A percentile compares a stretch with the other conserved stretches of the same genome.
These are phyloP conservation scores for Meganola albula DNA, from an alignment of 2,888 invertebrate genomes.

Conservation along the genomic window DNA sequence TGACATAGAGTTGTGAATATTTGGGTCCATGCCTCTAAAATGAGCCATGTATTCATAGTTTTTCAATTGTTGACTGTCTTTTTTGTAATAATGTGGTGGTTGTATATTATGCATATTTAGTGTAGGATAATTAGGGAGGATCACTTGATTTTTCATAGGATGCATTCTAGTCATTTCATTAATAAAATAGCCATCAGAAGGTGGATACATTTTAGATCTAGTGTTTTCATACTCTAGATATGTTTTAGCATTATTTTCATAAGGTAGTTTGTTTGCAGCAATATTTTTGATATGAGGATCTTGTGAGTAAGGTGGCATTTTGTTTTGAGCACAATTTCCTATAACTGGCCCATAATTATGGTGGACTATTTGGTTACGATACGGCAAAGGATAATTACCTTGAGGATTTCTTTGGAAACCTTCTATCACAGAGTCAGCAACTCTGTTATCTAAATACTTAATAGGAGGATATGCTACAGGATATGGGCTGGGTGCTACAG, in stretches of 20 bases:
- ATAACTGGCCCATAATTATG: slow-evolving; percentile 51
- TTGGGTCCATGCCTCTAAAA: slow-evolving; percentile 51
- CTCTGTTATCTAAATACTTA: slow-evolving; percentile 60
- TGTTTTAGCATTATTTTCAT: slow-evolving; percentile 51
- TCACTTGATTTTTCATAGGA: slow-evolving; percentile 47
- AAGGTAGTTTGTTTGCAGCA: slow-evolving; percentile 51
- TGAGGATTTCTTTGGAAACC: slow-evolving; percentile 59
- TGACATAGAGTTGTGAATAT: slow-evolving; percentile 44
- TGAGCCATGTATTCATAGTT: slow-evolving; percentile 54
- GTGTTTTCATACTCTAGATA: slow-evolving; percentile 56
- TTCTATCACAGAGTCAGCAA: slow-evolving; percentile 52
- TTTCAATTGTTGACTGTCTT: slow-evolving; percentile 49
- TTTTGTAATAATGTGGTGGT: slow-evolving; percentile 53
- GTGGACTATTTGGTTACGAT: slow-evolving; percentile 56
- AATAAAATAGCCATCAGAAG: slow-evolving; percentile 50
- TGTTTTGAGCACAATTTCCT: slow-evolving; percentile 53
- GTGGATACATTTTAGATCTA: slow-evolving; percentile 45
- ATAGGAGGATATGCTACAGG: slow-evolving; percentile 52
- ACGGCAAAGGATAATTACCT: slow-evolving; percentile 47
- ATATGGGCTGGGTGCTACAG: slow-evolving; percentile 51
- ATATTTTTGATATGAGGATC: slow-evolving; percentile 45
- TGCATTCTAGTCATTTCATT: slow-evolving; percentile 53
- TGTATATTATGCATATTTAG: slow-evolving; percentile 48
- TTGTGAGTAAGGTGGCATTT: slow-evolving; percentile 50
- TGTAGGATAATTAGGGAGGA: slow-evolving; percentile 50